Base-by-base conservation (phyloP, 1,140 invertebrate species). In the Musca vetustissima region DNA sequence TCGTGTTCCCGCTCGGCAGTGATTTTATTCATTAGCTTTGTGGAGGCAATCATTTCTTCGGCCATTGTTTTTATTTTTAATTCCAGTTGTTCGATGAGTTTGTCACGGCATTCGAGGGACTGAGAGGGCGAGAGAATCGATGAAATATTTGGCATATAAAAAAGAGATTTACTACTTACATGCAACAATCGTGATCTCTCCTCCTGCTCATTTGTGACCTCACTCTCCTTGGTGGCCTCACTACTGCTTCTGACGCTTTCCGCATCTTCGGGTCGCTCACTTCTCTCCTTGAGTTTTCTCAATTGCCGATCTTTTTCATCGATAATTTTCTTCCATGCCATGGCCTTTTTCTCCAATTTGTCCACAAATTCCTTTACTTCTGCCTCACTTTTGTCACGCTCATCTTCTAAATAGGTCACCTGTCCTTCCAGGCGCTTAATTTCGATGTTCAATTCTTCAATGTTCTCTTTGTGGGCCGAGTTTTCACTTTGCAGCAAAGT, bases 341-440 rank as follows among this genome's bases (percentile, higher is more conserved):
- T 47, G 0, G 73, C 72, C 47, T 77, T 76, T 4, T 13, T 68
- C 52, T 83, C 81, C 19, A 75, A 68, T 25, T 80, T 76, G 21
- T 76, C 73, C 15, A 80, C 68, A 48, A 83, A 76, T 36, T 75
- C 59, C 13, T 80, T 75, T 70, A 83, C 75, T 64, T 83, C 81
- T 24, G 47, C 14, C 28, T 82, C 76, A 43, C 76, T 73, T 57
- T 76, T 80, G 1, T 79, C 73, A 0, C 79, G 75, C 49, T 82
- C 80, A 47, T 78, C 72, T 52, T 82, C 80, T 14, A 82, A 28
- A 24, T 77, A 79, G 3, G 73, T 78, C 1, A 82, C 55, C 68
- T 80, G 79, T 7, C 77, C 74, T 52, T 82, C 80, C 0, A 82
- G 59, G 0, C 77, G 70, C 11, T 69, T 64, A 4, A 80, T 76